These are phyloP conservation scores for Rhynchomys soricoides DNA, from an alignment of 2,113 vertebrate genomes.

Conservation along the genomic window DNA sequence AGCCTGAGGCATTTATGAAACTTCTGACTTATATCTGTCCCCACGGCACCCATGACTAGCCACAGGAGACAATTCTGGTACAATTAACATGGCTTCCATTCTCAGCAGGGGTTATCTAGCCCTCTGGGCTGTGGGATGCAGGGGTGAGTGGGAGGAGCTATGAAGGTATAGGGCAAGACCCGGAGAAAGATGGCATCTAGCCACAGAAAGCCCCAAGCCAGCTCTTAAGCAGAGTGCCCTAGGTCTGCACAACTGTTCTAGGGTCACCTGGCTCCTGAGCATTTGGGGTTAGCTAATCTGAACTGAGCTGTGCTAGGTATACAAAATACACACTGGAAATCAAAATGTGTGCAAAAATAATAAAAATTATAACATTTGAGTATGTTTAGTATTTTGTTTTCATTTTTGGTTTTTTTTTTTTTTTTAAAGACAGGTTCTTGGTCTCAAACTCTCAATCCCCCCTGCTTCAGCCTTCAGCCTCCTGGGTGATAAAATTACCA, in stretches of 20 bases:
- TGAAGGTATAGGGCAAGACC: not conserved
- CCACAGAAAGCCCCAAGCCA: too few species aligned
- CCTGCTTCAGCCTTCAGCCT: not conserved
- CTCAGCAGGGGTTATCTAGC: not conserved
- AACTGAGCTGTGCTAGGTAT: fast-evolving
- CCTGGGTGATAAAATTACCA: not conserved
- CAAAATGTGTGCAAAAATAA: not conserved
- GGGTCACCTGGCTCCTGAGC: not conserved
- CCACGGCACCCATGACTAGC: not conserved
- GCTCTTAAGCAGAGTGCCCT: not conserved
- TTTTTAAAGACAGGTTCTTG: not conserved
- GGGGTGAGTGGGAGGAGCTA: not conserved
- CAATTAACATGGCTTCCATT: not conserved
- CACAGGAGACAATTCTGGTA: not conserved
- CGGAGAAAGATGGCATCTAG: not conserved
- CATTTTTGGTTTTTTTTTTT: not conserved
- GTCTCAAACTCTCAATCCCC: not conserved
- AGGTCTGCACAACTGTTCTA: not conserved
- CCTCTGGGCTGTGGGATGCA: not conserved
- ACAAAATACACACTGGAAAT: not conserved
- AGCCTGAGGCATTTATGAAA: constrained; percentile 3
- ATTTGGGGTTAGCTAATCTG: not conserved
- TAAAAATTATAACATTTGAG: not conserved
- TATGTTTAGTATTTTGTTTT: not conserved
- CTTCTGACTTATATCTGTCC: constrained; percentile 33